A percentile compares a stretch with the other conserved stretches of the same genome.
Evolutionary conservation across 2,113 vertebrate genomes (phyloP).

Genomic region (Pterophyllum scalare): DNA sequence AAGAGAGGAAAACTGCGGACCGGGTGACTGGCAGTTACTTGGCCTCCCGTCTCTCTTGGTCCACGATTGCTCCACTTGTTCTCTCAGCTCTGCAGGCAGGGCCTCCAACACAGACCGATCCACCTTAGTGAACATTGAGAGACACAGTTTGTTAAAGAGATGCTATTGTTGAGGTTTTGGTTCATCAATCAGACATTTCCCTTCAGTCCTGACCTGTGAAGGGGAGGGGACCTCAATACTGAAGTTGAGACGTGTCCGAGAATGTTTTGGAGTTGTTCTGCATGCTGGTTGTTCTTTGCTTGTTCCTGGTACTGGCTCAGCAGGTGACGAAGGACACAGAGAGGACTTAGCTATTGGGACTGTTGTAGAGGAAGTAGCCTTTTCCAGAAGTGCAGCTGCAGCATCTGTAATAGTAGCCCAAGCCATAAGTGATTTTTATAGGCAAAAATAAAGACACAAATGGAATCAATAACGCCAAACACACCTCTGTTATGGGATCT

Average conservation of each 20-base stretch:
- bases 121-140: slow-evolving; percentile 78
- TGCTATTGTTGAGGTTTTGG: neutral
- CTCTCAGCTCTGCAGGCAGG: slow-evolving; percentile 89
- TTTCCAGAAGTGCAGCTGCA: slow-evolving; percentile 76
- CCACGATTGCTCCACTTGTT: slow-evolving; percentile 90
- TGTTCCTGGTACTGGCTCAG: slow-evolving; percentile 79
- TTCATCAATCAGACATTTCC: neutral
- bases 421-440: slow-evolving; percentile 10
- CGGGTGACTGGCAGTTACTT: slow-evolving; percentile 31
- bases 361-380: slow-evolving; percentile 72
- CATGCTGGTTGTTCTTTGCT: slow-evolving; percentile 75
- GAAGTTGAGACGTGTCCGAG: slow-evolving; percentile 85
- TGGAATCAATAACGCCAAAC: neutral
- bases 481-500: slow-evolving; percentile 43
- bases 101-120: slow-evolving; percentile 94
- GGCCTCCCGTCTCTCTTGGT: slow-evolving; percentile 72
- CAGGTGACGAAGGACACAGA: slow-evolving; percentile 60
- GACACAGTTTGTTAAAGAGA: neutral
- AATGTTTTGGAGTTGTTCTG: slow-evolving; percentile 80
- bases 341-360: slow-evolving; percentile 59
- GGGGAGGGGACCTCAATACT: slow-evolving; percentile 94
- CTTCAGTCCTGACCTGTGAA: slow-evolving; percentile 87
- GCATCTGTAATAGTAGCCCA: slow-evolving; percentile 55
- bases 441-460: neutral
- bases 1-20: slow-evolving; percentile 38